phyloP scores from a whole-genome alignment of 2,797 vertebrate genomes.

The Pelochelys cantorii region DNA sequence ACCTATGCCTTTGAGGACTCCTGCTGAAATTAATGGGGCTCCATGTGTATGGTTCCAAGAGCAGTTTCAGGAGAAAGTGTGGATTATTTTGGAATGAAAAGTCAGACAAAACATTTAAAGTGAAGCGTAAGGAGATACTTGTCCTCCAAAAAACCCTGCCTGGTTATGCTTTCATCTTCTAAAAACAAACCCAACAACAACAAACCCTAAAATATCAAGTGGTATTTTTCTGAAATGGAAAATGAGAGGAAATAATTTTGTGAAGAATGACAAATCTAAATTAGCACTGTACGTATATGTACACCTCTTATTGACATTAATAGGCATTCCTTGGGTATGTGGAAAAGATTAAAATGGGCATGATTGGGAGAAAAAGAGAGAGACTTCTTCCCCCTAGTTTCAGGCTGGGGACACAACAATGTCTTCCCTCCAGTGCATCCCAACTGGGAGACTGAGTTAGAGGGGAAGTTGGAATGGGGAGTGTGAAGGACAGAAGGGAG shows the following conservation, averaged over 20 bases:
- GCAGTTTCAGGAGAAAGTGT: background rate
- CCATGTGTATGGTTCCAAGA: background rate
- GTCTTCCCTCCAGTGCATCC: too few species aligned
- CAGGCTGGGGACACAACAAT: rapidly evolving
- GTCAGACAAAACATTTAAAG: background rate
- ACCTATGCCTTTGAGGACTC: background rate
- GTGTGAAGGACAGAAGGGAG: background rate
- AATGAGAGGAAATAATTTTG: background rate
- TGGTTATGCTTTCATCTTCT: background rate
- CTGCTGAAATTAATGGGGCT: background rate
- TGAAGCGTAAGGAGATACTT: background rate
- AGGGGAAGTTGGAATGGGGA: background rate
- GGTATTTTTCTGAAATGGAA: background rate
- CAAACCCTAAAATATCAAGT: background rate
- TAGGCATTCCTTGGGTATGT: background rate
- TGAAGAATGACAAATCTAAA: background rate
- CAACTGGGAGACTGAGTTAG: background rate
- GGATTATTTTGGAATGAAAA: background rate
- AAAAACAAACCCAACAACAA: background rate
- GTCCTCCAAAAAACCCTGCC: background rate
- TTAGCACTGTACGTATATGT: too few species aligned
- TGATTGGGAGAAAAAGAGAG: background rate
- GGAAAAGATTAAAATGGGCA: background rate
- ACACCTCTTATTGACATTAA: background rate
- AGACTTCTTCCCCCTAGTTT: background rate